Evolutionary conservation across 2,113 vertebrate genomes (phyloP).

Genomic region (Vimba vimba): DNA sequence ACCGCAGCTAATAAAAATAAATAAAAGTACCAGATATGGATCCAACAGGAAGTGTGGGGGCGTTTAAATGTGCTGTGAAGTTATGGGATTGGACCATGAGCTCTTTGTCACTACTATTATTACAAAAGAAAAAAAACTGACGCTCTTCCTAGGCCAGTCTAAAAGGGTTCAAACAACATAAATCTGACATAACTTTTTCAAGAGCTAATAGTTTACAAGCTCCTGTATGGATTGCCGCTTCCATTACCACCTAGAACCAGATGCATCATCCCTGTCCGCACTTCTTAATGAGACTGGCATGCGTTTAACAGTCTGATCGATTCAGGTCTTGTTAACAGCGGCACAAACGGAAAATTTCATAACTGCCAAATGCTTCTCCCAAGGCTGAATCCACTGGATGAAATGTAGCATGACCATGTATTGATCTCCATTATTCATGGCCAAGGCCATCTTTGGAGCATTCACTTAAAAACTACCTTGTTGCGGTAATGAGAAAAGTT

Average conservation of each 20-base stretch:
- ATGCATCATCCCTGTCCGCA: slow-evolving; percentile 27
- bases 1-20: not conserved
- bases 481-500: slow-evolving; percentile 26
- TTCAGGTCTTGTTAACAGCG: slow-evolving; percentile 35
- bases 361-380: slow-evolving; percentile 37
- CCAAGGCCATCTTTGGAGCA: slow-evolving; percentile 35
- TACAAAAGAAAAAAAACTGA: not conserved
- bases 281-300: slow-evolving; percentile 22
- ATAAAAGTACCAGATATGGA: not conserved
- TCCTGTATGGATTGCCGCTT: not conserved
- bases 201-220: slow-evolving; percentile 14
- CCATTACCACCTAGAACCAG: not conserved
- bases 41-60: not conserved
- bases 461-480: slow-evolving; percentile 26
- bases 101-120: slow-evolving; percentile 1
- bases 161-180: slow-evolving; percentile 15
- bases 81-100: slow-evolving; percentile 9
- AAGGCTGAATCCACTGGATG: slow-evolving; percentile 32
- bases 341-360: slow-evolving; percentile 10
- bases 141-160: not conserved
- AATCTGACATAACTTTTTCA: slow-evolving; percentile 23
- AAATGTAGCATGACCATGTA: slow-evolving; percentile 43
- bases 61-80: not conserved
- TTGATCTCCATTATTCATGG: slow-evolving; percentile 46
- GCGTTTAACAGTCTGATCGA: slow-evolving; percentile 33